Base-by-base conservation (phyloP, 2,113 vertebrate genomes). In the Lophura nycthemera region DNA sequence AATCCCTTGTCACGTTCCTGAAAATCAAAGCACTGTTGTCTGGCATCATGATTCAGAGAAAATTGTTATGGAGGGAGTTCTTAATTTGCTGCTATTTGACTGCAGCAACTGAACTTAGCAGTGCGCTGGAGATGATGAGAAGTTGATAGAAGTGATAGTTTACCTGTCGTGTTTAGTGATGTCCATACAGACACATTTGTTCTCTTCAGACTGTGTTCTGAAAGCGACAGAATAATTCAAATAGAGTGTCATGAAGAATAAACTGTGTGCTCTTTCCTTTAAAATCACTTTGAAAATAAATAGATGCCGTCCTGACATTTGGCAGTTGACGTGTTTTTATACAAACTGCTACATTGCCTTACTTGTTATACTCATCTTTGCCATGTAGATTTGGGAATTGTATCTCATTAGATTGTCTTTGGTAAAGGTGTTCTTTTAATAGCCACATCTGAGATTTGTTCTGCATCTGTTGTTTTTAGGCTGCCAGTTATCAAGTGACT, bases 311-410 rank as follows among this genome's bases (percentile, higher is more conserved):
- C 19, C 48, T 86, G 60, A 52, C 43, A 20, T 72, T 72, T 75
- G 36, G 12, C 30, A 48, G n/a, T n/a, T 65, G 52, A 65, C 20
- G 5, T 79, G 45, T 83, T 87, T 93, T 85, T 88, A 19, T 85
- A 65, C 40, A 54, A 73, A 82, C 57, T 17, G 17, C 17, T 88
- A 27, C 30, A 42, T 27, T 78, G 66, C n/a, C 40, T 83, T 70
- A 34, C 45, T 76, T 63, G 29, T 63, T 17, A 13, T 82, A 54
- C 48, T 93, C 8, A 12, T 85, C 92, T 94, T 92, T 30, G 12
- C 18, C 48, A 3, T 57, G 59, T 72, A 76, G 52, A 19, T 65
- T 57, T 29, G 48, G 89, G 78, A 86, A 56, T 56, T 43, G 1
- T 2, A 8, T 87, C 27, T 94, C 12, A 29, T 16, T 74, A 15